A percentile compares a stretch with the other conserved stretches of the same genome.
These are phyloP conservation scores for Patagioenas fasciata DNA, from an alignment of 2,113 vertebrate species.

Conservation along the genomic window DNA sequence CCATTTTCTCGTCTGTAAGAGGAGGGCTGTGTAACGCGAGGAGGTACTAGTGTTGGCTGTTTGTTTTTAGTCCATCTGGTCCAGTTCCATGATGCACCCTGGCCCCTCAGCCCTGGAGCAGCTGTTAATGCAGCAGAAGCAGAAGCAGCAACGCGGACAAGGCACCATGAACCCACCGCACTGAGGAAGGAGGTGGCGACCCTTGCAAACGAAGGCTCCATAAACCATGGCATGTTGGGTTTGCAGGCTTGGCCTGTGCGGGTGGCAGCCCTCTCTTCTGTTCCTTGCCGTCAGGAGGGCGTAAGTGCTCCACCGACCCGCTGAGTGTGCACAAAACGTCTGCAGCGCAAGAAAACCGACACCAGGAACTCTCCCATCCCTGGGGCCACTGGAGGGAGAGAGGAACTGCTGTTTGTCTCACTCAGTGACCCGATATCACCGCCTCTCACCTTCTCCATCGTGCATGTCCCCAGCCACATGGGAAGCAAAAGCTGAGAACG, in stretches of 20 bases:
- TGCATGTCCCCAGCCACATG: slow-evolving; percentile 79
- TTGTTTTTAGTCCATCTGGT: slow-evolving; percentile 95
- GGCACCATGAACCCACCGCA: slow-evolving; percentile 98
- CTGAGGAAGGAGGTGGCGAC: slow-evolving; percentile 80
- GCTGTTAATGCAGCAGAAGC: slow-evolving; percentile 99
- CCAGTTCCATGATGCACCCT: slow-evolving; percentile 98
- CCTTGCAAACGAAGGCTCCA: slow-evolving; percentile 80
- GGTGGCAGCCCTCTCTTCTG: slow-evolving; percentile 87
- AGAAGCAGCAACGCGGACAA: slow-evolving; percentile 97
- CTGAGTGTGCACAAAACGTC: slow-evolving; percentile 83
- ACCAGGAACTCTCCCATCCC: slow-evolving; percentile 78
- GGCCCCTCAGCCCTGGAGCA: slow-evolving; percentile 98
- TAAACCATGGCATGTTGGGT: slow-evolving; percentile 88
- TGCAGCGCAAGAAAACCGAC: slow-evolving; percentile 78
- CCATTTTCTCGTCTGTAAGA: background rate
- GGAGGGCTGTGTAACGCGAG: background rate
- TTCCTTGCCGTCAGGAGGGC: slow-evolving; percentile 84
- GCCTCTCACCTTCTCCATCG: slow-evolving; percentile 79
- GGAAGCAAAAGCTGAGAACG: slow-evolving; percentile 74
- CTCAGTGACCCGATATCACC: slow-evolving; percentile 75
- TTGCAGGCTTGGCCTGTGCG: slow-evolving; percentile 83
- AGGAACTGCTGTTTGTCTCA: slow-evolving; percentile 79
- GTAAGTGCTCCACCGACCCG: slow-evolving; percentile 84
- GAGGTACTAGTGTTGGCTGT: slow-evolving; percentile 27
- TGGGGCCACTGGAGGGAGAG: slow-evolving; percentile 73